These are phyloP conservation scores for Panorpa germanica DNA, from an alignment of 2,888 invertebrate genomes.

Conservation along the genomic window DNA sequence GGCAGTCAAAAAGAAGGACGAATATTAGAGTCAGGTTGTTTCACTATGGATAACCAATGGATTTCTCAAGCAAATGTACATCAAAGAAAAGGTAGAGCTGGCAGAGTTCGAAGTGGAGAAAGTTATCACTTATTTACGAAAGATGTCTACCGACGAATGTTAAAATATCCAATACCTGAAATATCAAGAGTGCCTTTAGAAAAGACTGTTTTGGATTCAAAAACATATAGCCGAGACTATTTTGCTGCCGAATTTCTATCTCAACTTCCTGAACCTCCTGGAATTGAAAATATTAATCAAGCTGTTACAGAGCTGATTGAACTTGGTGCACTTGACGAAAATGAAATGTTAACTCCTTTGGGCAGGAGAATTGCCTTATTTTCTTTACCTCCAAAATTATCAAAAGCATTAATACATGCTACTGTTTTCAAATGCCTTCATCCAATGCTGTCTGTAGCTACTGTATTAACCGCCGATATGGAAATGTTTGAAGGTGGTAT, in stretches of 20 bases:
- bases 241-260: constrained; percentile 36
- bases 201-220: constrained; percentile 36
- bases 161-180: constrained; percentile 41
- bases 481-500: constrained; percentile 32
- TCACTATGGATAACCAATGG: constrained; percentile 35
- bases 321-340: constrained; percentile 31
- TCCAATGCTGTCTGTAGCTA: constrained; percentile 28
- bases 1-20: constrained; percentile 77
- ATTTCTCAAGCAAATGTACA: constrained; percentile 38
- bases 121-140: constrained; percentile 26
- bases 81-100: constrained; percentile 49
- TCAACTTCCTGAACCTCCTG: constrained; percentile 41
- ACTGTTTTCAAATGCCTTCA: constrained; percentile 32
- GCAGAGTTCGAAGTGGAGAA: constrained; percentile 41
- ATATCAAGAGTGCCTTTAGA: constrained; percentile 37
- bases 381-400: constrained; percentile 37
- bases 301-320: constrained; percentile 19
- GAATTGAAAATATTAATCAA: constrained; percentile 30
- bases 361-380: constrained; percentile 34
- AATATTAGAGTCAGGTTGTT: constrained; percentile 26
- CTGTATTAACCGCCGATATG: constrained; percentile 27
- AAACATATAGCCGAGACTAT: constrained; percentile 36
- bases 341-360: constrained; percentile 41
- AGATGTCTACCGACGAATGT: constrained; percentile 32
- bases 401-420: constrained; percentile 36